These are phyloP conservation scores for Idaea dimidiata DNA, from an alignment of 2,888 invertebrate species.

Conservation along the genomic window DNA sequence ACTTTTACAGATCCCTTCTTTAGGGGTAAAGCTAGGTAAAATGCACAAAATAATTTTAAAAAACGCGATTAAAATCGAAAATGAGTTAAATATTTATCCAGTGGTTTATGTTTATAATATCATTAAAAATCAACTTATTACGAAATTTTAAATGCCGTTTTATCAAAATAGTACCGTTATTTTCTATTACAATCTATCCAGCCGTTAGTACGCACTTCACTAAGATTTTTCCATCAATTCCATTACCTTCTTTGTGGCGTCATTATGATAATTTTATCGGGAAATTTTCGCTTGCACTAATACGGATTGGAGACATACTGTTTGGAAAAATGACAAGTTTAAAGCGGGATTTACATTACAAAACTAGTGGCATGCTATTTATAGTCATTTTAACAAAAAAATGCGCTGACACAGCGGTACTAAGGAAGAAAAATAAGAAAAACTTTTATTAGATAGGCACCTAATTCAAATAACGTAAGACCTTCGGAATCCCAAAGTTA, in stretches of 20 bases:
- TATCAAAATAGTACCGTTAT: not conserved
- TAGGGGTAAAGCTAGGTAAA: no score
- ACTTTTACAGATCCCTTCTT: no score
- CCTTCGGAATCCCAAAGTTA: slow-evolving; percentile 11
- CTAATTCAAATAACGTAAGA: not conserved
- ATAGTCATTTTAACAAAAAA: no score
- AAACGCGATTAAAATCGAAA: no score
- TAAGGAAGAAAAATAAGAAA: not conserved
- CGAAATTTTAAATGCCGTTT: no score
- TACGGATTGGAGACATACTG: slow-evolving; percentile 42
- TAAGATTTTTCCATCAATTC: slow-evolving; percentile 50
- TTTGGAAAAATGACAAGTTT: slow-evolving; percentile 8
- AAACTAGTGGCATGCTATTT: no score
- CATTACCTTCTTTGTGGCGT: slow-evolving; percentile 47
- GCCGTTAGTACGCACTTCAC: slow-evolving; percentile 27
- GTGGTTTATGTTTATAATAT: no score
- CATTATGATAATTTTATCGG: slow-evolving; percentile 75
- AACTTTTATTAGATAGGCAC: not conserved
- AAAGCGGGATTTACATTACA: slow-evolving; percentile 1
- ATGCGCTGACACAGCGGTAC: no score
- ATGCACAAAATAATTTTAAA: no score
- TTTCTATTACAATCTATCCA: slow-evolving; percentile 22
- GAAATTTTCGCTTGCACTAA: slow-evolving; percentile 59
- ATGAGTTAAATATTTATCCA: no score
- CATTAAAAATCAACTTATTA: no score